A percentile compares a stretch with the other conserved stretches of the same genome.
phyloP scores from a whole-genome alignment of 2,113 vertebrate species.

The Nansenia antarctica region DNA sequence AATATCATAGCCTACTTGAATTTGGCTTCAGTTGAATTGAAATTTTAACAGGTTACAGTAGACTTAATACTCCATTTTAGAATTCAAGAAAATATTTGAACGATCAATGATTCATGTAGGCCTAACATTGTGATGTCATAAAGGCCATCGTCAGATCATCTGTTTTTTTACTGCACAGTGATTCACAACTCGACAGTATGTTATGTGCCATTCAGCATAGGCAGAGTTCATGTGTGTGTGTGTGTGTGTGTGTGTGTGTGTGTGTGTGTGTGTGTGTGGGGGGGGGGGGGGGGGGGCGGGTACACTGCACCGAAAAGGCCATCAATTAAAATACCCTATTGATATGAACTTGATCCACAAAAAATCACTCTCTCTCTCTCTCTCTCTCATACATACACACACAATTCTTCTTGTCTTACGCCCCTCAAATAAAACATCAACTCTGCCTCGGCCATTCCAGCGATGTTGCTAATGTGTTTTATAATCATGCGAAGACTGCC shows the following conservation, averaged over 20 bases:
- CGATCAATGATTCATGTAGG: background rate
- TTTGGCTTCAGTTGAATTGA: too few species aligned
- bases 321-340: too few species aligned
- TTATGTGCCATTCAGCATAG: conserved; percentile 29
- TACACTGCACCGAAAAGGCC: too few species aligned
- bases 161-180: conserved; percentile 21
- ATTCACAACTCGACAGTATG: background rate
- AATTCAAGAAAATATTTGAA: background rate
- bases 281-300: too few species aligned
- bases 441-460: background rate
- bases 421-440: background rate
- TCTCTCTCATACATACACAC: too few species aligned
- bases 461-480: background rate
- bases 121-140: conserved; percentile 27
- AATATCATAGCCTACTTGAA: too few species aligned
- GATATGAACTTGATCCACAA: too few species aligned
- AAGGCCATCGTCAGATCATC: conserved; percentile 35
- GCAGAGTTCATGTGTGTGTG: background rate
- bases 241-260: too few species aligned
- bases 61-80: background rate
- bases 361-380: too few species aligned
- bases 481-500: conserved; percentile 81
- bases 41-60: too few species aligned
- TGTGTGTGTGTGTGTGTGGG: too few species aligned
- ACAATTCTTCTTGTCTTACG: background rate